Evolutionary conservation across 2,113 vertebrate genomes (phyloP), one percentile per base, ranked within the genome.

Genomic region (Cryptotis parvus): DNA sequence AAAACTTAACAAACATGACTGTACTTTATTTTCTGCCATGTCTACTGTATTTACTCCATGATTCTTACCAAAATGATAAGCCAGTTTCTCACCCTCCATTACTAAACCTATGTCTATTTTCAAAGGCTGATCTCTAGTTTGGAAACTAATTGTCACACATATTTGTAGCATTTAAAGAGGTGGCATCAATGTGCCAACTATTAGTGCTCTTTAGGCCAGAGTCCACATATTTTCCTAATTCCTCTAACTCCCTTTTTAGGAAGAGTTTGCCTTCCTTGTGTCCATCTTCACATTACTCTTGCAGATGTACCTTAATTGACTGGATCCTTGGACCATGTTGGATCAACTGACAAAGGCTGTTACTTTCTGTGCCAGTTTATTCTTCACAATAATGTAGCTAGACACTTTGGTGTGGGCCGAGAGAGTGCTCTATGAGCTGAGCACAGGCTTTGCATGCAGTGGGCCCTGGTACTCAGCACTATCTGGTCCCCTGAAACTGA

Each of bases 1-100:
- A 66, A 93, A 90, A 73, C 33, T 26, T n/a, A n/a, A n/a, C 89
- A 84, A 31, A 70, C 63, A 89, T 75, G 26, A 41, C 7, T 43
- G 35, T 86, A 10, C 55, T 91, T 84, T 63, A 8, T 72, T 89
- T 70, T 92, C 45, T 84, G 74, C 26, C 69, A 73, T 79, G 58
- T 76, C 69, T 79, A 16, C 52, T 6, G 3, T 75, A n/a, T 72
- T 87, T 94, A 84, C n/a, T 33, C 70, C 27, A 80, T 26, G 45
- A 69, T 65, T 92, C 69, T 92, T 74, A 74, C 41, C 68, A 69
- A 65, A 66, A 2, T 69, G n/a, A 33, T 85, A 31, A 69, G 35
- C 18, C 66, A 55, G 43, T 29, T 58, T 87, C 69, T 91, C 39
- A 63, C 16, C 66, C 31, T 65, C 61, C 45, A 77, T 55, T 68